Evolutionary conservation across 2,888 invertebrate species (phyloP), one percentile per base, ranked within the genome.

Genomic region (Tipula helvola): DNA sequence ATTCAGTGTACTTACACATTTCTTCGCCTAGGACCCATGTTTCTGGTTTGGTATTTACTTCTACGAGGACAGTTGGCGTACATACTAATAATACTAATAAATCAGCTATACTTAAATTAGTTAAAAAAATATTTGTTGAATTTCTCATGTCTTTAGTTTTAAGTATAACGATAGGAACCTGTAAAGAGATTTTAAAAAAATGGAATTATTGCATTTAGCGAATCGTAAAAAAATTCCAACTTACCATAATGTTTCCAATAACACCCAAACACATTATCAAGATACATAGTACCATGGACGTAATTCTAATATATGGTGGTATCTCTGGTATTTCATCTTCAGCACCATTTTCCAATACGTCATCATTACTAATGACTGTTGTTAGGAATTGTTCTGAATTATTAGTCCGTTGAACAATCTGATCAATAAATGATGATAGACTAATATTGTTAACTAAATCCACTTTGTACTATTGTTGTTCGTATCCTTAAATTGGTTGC

Each of bases 101-200:
- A 92, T 98, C 98, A 16, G 98, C 98, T 71, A 98, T 95, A 91
- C 97, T 97, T 90, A 98, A 93, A 92, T 98, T 98, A 91, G 98
- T 96, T 90, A 98, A 93, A 91, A 98, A 98, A 89, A 97, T 97
- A 91, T 98, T 98, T 88, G 98, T 98, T 87, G 98, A 97, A 90
- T 97, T 98, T 90, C 97, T 93, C 97, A 98, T 97, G 90, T 98
- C 97, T 91, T 97, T 97, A 86, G 97, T 97, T 91, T 96, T 96
- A 90, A 97, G 93, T 88, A 98, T 97, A 89, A 98, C 98, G 90
- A 97, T 94, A 47, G 97, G 97, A 90, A 98, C 91, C 92, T 92
- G 88, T 1, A 47, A 87, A 28, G 44, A 85, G 86, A 87, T 47
- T 52, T n/a, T 86, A 52, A 86, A 86, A 71, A 86, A 84, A 47